A percentile compares a stretch with the other conserved stretches of the same genome.
Evolutionary conservation across 2,113 vertebrate species (phyloP).

Genomic region (Verasper variegatus): DNA sequence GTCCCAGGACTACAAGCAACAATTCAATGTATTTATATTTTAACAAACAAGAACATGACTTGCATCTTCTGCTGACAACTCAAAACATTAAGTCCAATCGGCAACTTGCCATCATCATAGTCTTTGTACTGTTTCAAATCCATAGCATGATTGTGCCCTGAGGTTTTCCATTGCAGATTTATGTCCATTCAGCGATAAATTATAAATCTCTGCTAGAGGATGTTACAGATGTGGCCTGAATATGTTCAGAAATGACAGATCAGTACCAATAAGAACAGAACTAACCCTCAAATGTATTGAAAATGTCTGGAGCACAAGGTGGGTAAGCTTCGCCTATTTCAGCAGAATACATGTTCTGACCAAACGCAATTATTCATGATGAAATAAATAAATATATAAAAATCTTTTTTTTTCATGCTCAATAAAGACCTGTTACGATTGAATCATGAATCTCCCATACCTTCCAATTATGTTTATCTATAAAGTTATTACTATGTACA

Average conservation of each 20-base stretch:
- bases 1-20: background rate
- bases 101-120: background rate
- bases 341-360: background rate
- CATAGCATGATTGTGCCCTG: background rate
- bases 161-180: conserved; percentile 1
- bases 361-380: conserved; percentile 30
- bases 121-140: conserved; percentile 1
- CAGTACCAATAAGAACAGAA: conserved; percentile 6
- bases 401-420: background rate
- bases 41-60: conserved; percentile 1
- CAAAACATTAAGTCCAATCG: background rate
- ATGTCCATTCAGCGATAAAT: conserved; percentile 28
- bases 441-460: background rate
- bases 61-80: background rate
- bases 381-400: background rate
- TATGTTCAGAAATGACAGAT: conserved; percentile 9
- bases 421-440: background rate
- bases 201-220: background rate
- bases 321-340: background rate
- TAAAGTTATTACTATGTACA: background rate
- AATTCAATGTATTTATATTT: background rate
- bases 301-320: background rate
- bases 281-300: conserved; percentile 24
- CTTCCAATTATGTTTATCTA: background rate
- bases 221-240: conserved; percentile 4